These are phyloP conservation scores for Chloroclysta siterata DNA, from an alignment of 2,888 invertebrate genomes.

Conservation along the genomic window DNA sequence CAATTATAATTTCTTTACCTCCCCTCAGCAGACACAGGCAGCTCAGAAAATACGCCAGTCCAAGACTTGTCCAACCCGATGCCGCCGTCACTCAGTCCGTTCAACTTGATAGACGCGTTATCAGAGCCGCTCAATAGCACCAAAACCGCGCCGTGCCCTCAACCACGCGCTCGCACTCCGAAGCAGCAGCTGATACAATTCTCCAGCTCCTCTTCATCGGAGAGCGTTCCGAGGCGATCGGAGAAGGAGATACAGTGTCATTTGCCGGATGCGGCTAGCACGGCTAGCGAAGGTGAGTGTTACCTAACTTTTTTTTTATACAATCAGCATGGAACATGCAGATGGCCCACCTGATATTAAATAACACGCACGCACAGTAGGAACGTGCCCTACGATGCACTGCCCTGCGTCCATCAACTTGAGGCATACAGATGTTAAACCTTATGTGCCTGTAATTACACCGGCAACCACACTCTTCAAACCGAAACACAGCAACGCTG, in stretches of 20 bases:
- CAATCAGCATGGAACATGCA: too few species aligned
- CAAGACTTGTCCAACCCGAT: slow-evolving; percentile 52
- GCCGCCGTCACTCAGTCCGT: slow-evolving; percentile 35
- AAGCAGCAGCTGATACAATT: slow-evolving; percentile 59
- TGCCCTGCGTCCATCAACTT: too few species aligned
- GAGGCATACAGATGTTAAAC: too few species aligned
- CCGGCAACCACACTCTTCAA: too few species aligned
- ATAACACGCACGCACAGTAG: too few species aligned
- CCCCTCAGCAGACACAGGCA: slow-evolving; percentile 53
- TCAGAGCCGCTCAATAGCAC: slow-evolving; percentile 60
- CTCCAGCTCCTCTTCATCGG: slow-evolving; percentile 69
- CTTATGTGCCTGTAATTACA: too few species aligned
- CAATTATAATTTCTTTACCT: neutral
- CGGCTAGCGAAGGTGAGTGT: slow-evolving; percentile 56
- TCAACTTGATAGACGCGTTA: slow-evolving; percentile 67
- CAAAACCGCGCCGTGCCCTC: neutral
- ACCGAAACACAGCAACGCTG: too few species aligned
- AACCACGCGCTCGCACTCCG: neutral
- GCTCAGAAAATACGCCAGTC: slow-evolving; percentile 59
- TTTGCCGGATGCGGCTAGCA: slow-evolving; percentile 45
- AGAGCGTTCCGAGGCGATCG: slow-evolving; percentile 55
- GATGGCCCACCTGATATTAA: too few species aligned
- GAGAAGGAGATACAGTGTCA: slow-evolving; percentile 58
- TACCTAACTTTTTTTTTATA: neutral
- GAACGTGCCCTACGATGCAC: too few species aligned